Base-by-base conservation (phyloP, 2,797 vertebrate species). In the Pangasius larnaudii region DNA sequence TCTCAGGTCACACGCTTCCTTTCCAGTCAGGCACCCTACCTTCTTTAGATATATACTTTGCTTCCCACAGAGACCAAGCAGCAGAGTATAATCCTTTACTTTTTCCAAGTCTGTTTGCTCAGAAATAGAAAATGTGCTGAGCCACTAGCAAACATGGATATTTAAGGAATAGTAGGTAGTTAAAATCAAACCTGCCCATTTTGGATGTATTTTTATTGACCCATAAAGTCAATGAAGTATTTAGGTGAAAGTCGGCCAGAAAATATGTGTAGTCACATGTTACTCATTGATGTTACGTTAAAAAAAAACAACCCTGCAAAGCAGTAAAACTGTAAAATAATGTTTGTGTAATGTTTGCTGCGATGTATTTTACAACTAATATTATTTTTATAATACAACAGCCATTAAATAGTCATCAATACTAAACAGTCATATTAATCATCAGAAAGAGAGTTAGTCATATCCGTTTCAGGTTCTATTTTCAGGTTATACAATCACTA, bases 1-100 rank as follows among this genome's bases (percentile, higher is more conserved):
- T 85, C 86, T 78, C 65, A 72, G 90, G 88, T 89, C 90, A 90
- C 74, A 77, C 59, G 42, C 80, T 89, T 91, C 90, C 89, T 88
- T 85, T 81, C 67, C 86, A 86, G 75, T 86, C 84, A 88, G 79
- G 61, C 87, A 85, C 87, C 87, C 77, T 77, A 24, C 81, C 27
- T 46, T 72, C 46, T 53, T 42, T 80, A 89, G 59, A 88, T 89
- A 72, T 85, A 87, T 88, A 59, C 27, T 86, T 86, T 74, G 59
- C 36, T 71, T 84, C 71, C 78, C 79, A 61, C 72, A 84, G 82
- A 88, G 82, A 49, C 63, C 69, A 77, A 91, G 18, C 84, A 46
- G 42, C 24, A 78, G 59, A 71, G 42, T 24, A 18, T 67, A 46
- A 59, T 33, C 49, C 59, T 69, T 86, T 77, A 5, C 5, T 56